A percentile compares a stretch with the other conserved stretches of the same genome.
phyloP scores from a whole-genome alignment of 1,140 invertebrate species.

The Phymorhynchus buccinoides region DNA sequence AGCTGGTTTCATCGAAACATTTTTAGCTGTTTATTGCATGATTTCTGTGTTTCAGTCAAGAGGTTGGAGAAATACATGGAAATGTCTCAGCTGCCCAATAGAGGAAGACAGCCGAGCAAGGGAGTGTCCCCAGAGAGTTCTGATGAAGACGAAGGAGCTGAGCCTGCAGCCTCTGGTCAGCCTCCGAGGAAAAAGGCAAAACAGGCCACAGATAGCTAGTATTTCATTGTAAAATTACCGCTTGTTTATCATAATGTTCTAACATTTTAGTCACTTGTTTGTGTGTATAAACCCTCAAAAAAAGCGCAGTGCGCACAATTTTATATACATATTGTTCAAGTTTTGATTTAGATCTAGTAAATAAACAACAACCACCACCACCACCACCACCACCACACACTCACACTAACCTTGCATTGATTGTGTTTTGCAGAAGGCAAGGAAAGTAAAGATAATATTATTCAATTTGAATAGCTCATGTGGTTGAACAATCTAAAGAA shows the following conservation, averaged over 20 bases:
- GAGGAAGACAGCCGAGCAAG: not conserved
- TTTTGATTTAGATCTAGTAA: too few species aligned
- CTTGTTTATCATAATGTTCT: not conserved
- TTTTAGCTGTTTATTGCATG: too few species aligned
- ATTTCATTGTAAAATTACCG: not conserved
- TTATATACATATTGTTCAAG: too few species aligned
- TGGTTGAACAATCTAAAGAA: too few species aligned
- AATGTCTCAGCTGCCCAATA: not conserved
- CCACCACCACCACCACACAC: too few species aligned
- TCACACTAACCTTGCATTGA: too few species aligned
- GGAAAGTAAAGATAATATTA: too few species aligned
- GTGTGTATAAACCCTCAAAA: not conserved
- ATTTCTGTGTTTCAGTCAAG: not conserved
- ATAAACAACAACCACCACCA: too few species aligned
- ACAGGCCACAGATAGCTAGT: constrained; percentile 10
- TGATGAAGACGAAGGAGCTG: constrained; percentile 6
- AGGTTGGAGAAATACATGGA: not conserved
- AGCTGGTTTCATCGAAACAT: too few species aligned
- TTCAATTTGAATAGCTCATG: too few species aligned
- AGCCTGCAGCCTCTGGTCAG: not conserved
- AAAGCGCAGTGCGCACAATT: constrained; percentile 24
- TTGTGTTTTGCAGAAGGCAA: too few species aligned
- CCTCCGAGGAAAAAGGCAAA: not conserved
- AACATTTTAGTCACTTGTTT: not conserved
- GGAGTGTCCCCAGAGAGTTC: not conserved